Base-by-base conservation (phyloP, 2,797 vertebrate genomes). In the Xiphorhynchus erythropygius region DNA sequence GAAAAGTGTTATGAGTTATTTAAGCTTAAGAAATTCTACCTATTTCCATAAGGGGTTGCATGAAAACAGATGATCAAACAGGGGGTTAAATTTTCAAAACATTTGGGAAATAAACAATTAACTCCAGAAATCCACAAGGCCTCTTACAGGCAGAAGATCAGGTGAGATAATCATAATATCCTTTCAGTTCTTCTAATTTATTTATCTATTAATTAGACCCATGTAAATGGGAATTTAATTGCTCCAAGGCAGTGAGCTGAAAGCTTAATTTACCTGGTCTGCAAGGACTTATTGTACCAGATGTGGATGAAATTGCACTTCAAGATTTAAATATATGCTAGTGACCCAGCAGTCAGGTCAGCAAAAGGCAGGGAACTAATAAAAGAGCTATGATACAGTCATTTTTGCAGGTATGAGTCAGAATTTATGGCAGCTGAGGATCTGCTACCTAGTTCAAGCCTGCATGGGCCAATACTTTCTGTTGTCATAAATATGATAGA, bases 191-290 rank as follows among this genome's bases (percentile, higher is more conserved):
- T 82, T 84, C 33, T 64, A 76, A 93, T 92, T 82, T 92, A 93
- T 95, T 94, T 96, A 76, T 92, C 81, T 84, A 67, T 87, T 92
- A 93, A 96, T 96, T 90, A 95, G 39, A 83, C 59, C 35, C 63
- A 27, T 59, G 55, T n/a, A 76, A 90, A 21, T 84, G 67, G 64
- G 77, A 69, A 89, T 93, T 93, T 89, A 32, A 83, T 67, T 85
- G 27, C 71, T 74, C 56, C 49, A 70, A 87, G 37, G 37, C 47
- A 56, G 32, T 28, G n/a, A 73, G 37, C 21, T 90, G 32, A 67
- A 91, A 95, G 70, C 18, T 63, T 81, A 76, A 84, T 86, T 88
- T 91, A 84, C 33, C 68, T 79, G 32, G 39, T 73, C 74, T 79
- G 7, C 63, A 42, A 41, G 64, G 50, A 79, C 10, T 87, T 84